phyloP scores from a whole-genome alignment of 2,888 invertebrate genomes.

The Mimas tiliae region DNA sequence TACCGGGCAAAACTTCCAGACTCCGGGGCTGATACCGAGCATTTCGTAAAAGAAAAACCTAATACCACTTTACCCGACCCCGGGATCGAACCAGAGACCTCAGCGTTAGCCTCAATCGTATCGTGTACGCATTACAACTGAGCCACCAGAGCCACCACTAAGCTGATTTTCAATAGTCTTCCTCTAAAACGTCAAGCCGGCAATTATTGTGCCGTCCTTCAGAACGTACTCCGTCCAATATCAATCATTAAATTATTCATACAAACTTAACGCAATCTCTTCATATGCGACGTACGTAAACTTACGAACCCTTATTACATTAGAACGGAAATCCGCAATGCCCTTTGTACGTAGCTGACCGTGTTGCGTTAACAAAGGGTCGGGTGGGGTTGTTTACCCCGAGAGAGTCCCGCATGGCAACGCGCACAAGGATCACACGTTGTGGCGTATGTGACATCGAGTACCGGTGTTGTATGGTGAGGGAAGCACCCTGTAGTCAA shows the following conservation, averaged over 20 bases:
- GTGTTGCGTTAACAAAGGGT: conserved; percentile 19
- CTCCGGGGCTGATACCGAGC: too few relatives aligned
- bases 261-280: not conserved
- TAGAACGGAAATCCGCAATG: not conserved
- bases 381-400: not conserved
- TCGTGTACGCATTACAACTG: too few relatives aligned
- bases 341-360: conserved; percentile 19
- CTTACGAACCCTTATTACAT: not conserved
- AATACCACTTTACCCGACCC: too few relatives aligned
- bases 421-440: conserved; percentile 2
- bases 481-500: not conserved
- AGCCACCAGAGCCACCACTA: too few relatives aligned
- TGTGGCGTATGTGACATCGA: conserved; percentile 4
- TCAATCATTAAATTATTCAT: not conserved
- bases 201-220: too few relatives aligned
- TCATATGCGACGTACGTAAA: not conserved
- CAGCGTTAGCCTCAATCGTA: too few relatives aligned
- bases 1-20: too few relatives aligned
- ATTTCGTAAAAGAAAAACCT: too few relatives aligned
- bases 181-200: too few relatives aligned
- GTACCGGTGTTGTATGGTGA: not conserved
- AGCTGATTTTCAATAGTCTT: too few relatives aligned
- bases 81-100: too few relatives aligned
- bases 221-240: too few relatives aligned
- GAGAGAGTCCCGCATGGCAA: conserved; percentile 11